Evolutionary conservation across 2,113 vertebrate genomes (phyloP).

Genomic region (Pterocles gutturalis): DNA sequence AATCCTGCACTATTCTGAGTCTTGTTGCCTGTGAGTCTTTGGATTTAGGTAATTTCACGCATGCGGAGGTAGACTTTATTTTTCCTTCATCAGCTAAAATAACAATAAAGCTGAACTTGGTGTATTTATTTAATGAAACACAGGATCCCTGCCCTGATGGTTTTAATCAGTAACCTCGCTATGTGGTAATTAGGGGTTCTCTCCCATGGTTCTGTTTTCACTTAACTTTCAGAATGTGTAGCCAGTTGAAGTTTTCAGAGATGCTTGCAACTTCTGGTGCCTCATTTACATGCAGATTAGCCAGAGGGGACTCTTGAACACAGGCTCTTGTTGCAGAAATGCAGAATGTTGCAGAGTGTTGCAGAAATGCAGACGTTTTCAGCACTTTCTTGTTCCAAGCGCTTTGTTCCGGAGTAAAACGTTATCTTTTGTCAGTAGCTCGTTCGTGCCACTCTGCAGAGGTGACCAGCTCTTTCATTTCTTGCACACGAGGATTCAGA

Average conservation of each 20-base stretch:
- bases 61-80: slow-evolving; percentile 22
- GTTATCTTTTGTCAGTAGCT: not conserved
- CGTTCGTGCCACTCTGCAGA: not conserved
- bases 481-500: not conserved
- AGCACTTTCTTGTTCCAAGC: not conserved
- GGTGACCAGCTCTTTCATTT: not conserved
- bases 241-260: slow-evolving; percentile 55
- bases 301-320: slow-evolving; percentile 30
- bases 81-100: slow-evolving; percentile 66
- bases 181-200: slow-evolving; percentile 70
- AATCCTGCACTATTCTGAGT: not conserved
- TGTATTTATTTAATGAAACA: slow-evolving; percentile 66
- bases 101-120: slow-evolving; percentile 52
- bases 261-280: slow-evolving; percentile 44
- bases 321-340: not conserved
- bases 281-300: slow-evolving; percentile 33
- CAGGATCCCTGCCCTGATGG: slow-evolving; percentile 69
- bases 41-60: slow-evolving; percentile 52
- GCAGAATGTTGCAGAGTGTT: not conserved
- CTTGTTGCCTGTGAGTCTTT: not conserved
- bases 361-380: not conserved
- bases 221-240: slow-evolving; percentile 72
- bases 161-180: slow-evolving; percentile 75
- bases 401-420: not conserved
- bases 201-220: slow-evolving; percentile 67